Base-by-base conservation (phyloP, 2,113 vertebrate species). In the Clupea harengus region DNA sequence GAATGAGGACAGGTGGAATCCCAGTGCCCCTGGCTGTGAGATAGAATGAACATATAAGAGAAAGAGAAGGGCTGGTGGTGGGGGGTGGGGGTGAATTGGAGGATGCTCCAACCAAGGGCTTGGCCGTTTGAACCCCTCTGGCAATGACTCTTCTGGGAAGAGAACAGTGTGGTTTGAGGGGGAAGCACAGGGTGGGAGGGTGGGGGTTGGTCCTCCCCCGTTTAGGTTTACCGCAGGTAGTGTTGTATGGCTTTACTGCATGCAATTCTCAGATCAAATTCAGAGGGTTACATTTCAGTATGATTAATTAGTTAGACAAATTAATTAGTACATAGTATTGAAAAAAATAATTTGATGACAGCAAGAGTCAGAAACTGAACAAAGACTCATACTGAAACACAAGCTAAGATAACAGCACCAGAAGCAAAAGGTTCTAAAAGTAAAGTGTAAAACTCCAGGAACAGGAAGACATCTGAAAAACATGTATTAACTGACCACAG, bases 1-100 rank as follows among this genome's bases (percentile, higher is more conserved):
- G 91, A 94, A 93, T 28, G 88, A 93, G 92, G 92, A 89, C 93
- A 92, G 88, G 88, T 90, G 45, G 47, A 90, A 72, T 72, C 64
- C 64, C 28, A 32, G 25, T 90, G 89, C 93, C 94, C 88, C n/a
- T 89, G 87, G 94, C 91, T 89, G 89, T 89, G 91, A 87, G 92
- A 91, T 84, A 72, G 64, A 72, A 72, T 72, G 64, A 72, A 72
- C 86, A 89, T 89, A 84, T 87, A 49, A 88, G 81, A 60, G 28
- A 25, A 32, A 72, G 15, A 20, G 10, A 25, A 28, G 64, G 64
- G 64, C 11, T 25, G 28, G 32, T 22, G 49, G 10, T 17, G 75
- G 46, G 46, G 15, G 49, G 60, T 47, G 18, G 7, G 45, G 46
- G 32, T 80, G 72, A 17, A 15, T 60, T 82, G 15, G 28, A 10